phyloP scores from a whole-genome alignment of 2,888 invertebrate species.

The Pandemis corylana region DNA sequence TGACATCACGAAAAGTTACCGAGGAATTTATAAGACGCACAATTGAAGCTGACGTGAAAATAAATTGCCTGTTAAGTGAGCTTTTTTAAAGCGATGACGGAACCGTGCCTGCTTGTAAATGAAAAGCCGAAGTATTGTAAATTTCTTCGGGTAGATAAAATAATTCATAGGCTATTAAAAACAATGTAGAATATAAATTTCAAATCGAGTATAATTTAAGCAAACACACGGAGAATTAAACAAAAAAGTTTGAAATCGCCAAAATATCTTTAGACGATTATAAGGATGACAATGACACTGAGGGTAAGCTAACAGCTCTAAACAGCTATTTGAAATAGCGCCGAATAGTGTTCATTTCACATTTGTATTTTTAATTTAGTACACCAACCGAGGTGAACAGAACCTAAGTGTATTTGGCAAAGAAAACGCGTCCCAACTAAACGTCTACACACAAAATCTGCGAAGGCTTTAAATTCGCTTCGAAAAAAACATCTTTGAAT shows the following conservation, averaged over 20 bases:
- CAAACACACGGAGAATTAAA: neutral
- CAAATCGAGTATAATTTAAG: neutral
- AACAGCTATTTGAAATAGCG: too few relatives aligned
- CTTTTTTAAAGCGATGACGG: slow-evolving; percentile 31
- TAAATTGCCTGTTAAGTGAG: slow-evolving; percentile 51
- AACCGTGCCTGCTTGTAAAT: neutral
- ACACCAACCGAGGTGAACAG: neutral
- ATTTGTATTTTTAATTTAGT: too few relatives aligned
- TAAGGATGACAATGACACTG: too few relatives aligned
- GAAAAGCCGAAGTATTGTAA: neutral
- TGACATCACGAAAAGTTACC: slow-evolving; percentile 64
- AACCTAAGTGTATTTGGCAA: neutral
- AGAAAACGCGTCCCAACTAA: neutral
- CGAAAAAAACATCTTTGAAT: neutral
- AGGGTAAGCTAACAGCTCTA: too few relatives aligned
- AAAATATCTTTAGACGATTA: neutral
- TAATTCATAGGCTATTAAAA: neutral
- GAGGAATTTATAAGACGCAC: slow-evolving; percentile 52
- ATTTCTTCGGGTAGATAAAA: neutral
- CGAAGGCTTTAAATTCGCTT: neutral
- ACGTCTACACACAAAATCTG: neutral
- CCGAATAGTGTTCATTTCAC: too few relatives aligned
- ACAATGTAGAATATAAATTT: neutral
- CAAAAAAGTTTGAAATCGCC: neutral
- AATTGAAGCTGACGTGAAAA: slow-evolving; percentile 52